These are phyloP conservation scores for Parapristionchus giblindavisi DNA, from an alignment of 2,888 invertebrate species.

Conservation along the genomic window DNA sequence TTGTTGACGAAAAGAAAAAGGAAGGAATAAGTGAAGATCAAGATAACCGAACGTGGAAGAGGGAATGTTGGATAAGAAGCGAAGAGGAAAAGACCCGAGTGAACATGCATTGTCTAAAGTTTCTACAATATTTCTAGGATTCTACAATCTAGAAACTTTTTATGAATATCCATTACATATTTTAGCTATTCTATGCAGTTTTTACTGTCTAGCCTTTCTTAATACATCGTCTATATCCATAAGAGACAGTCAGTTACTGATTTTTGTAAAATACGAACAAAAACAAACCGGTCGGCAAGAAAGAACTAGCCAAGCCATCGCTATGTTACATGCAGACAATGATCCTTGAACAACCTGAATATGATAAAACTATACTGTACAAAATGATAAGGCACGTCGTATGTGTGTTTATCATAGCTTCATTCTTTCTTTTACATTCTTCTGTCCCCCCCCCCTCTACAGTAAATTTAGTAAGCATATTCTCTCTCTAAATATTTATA, in stretches of 20 bases:
- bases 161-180: background rate
- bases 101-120: constrained; percentile 31
- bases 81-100: constrained; percentile 11
- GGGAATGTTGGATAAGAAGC: constrained; percentile 8
- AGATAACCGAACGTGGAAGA: background rate
- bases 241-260: too few species aligned
- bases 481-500: too few species aligned
- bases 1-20: constrained; percentile 18
- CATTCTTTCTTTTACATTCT: background rate
- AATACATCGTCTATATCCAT: too few species aligned
- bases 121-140: too few species aligned
- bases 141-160: too few species aligned
- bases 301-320: background rate
- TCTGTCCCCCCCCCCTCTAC: too few species aligned
- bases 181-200: background rate
- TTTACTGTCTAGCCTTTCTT: background rate
- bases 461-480: too few species aligned
- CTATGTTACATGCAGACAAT: background rate
- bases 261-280: background rate
- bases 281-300: background rate
- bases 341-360: constrained; percentile 17
- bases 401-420: too few species aligned
- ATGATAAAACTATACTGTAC: background rate
- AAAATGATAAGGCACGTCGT: too few species aligned
- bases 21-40: background rate